Evolutionary conservation across 2,113 vertebrate species (phyloP).

Genomic region (Podarcis cretensis): DNA sequence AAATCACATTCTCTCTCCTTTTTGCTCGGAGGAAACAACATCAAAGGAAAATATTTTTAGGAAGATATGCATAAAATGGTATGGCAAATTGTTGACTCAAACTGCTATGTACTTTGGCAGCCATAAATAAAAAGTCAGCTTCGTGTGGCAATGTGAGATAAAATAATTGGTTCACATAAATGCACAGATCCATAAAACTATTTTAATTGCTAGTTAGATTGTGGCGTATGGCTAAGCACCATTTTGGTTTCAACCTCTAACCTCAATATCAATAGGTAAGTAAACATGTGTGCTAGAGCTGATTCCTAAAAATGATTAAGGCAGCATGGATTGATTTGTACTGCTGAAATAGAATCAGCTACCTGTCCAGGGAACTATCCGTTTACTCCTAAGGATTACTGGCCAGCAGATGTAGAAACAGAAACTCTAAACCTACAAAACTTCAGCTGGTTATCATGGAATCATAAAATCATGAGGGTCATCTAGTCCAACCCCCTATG

Average conservation of each 20-base stretch:
- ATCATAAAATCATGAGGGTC: no score
- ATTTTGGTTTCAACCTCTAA: neutral
- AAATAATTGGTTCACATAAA: conserved; percentile 20
- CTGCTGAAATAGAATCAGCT: neutral
- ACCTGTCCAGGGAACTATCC: neutral
- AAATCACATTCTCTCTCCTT: conserved; percentile 1
- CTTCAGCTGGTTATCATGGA: neutral
- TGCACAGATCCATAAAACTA: neutral
- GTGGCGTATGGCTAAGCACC: neutral
- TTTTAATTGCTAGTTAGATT: neutral
- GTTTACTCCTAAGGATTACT: neutral
- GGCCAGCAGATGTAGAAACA: neutral
- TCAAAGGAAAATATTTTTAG: conserved; percentile 33
- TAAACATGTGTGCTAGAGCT: neutral
- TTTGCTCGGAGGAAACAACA: neutral
- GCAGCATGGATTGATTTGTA: neutral
- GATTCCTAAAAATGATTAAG: neutral
- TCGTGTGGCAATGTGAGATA: conserved; percentile 43
- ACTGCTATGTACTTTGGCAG: conserved; percentile 50
- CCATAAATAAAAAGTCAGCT: conserved; percentile 35
- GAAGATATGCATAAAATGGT: conserved; percentile 35
- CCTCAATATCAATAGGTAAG: neutral
- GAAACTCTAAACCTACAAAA: neutral
- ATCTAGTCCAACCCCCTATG: no score
- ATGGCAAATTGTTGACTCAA: conserved; percentile 28